Evolutionary conservation across 2,797 vertebrate genomes (phyloP).

Genomic region (Trichosurus vulpecula): DNA sequence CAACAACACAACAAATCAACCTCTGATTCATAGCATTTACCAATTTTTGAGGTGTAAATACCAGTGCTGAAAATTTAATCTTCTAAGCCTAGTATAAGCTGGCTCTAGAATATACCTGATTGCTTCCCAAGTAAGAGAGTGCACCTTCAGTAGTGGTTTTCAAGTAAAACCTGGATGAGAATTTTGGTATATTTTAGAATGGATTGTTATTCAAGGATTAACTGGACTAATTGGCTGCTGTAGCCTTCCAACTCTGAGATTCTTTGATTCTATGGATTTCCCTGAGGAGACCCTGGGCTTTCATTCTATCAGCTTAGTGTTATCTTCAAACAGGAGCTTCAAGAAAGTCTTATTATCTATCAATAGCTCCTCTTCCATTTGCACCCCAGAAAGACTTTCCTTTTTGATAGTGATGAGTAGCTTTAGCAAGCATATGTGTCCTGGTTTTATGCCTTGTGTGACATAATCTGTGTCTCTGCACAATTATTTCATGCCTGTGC

Average conservation of each 20-base stretch:
- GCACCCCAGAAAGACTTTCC: background rate
- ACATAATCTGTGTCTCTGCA: background rate
- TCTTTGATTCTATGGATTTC: background rate
- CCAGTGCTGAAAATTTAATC: background rate
- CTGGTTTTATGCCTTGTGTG: background rate
- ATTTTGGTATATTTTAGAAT: background rate
- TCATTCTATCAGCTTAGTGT: background rate
- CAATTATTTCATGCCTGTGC: background rate
- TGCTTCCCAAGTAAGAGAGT: background rate
- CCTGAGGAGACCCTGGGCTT: background rate
- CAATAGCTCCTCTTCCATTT: background rate
- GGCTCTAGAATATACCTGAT: background rate
- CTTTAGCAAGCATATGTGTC: background rate
- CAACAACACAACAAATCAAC: background rate
- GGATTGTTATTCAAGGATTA: background rate
- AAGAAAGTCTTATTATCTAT: background rate
- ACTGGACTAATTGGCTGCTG: background rate
- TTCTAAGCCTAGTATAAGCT: background rate
- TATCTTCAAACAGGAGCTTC: background rate
- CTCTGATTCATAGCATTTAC: background rate
- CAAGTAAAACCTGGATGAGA: background rate
- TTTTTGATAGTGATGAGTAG: background rate
- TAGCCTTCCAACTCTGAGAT: background rate
- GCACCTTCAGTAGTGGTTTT: background rate
- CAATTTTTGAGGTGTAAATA: background rate